Conservation (phyloP, 2,797 vertebrate species). For the Falco cherrug region DNA sequence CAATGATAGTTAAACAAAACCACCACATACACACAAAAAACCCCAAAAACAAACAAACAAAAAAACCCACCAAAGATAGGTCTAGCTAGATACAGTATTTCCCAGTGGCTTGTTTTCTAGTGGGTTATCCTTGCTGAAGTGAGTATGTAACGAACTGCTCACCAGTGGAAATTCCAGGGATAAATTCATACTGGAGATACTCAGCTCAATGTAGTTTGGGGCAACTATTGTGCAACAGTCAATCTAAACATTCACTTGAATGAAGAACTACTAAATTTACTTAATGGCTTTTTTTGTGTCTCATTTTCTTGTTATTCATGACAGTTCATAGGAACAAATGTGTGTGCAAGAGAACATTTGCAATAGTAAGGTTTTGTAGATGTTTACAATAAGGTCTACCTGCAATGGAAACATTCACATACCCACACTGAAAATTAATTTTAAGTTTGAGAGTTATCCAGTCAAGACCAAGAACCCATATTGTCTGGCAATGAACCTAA, state of each 20-base stretch:
- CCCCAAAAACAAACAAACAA: neutral
- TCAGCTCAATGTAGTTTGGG: neutral
- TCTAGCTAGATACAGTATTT: slow-evolving; percentile 24
- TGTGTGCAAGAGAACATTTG: neutral
- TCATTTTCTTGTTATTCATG: neutral
- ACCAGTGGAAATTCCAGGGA: slow-evolving; percentile 28
- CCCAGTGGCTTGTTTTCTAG: neutral
- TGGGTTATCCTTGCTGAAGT: slow-evolving; percentile 10
- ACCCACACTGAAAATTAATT: neutral
- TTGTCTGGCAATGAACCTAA: neutral
- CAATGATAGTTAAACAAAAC: slow-evolving; percentile 5
- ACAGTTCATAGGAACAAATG: neutral
- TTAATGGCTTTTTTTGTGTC: neutral
- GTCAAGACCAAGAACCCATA: neutral
- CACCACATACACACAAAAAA: neutral
- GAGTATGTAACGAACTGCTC: neutral
- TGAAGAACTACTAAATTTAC: neutral
- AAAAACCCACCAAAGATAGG: neutral
- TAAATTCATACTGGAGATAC: slow-evolving; percentile 14
- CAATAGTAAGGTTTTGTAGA: neutral
- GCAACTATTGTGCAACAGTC: neutral
- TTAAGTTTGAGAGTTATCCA: neutral
- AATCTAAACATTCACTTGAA: neutral
- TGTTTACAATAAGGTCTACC: neutral
- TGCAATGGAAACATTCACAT: neutral